Percentiles rank a stretch among this genome's conserved stretches.
Conservation (phyloP, 2,113 vertebrate genomes). For the Xyliphius kryptos region DNA sequence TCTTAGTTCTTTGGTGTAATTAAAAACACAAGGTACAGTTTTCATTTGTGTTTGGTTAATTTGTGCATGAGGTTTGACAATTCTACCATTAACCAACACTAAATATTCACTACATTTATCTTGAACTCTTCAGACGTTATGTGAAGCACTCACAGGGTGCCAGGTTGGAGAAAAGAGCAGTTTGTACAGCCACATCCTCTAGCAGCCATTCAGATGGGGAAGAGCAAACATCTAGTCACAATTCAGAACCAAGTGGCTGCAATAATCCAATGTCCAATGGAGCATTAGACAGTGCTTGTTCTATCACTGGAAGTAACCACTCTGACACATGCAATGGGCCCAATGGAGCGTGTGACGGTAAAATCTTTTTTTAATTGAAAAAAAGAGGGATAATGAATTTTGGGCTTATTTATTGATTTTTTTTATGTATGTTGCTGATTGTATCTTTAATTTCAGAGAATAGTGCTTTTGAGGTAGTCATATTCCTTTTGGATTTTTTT, state of each 20-base stretch:
- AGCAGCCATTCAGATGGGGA: slow-evolving; percentile 61
- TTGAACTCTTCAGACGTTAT: slow-evolving; percentile 71
- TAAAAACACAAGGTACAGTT: too few relatives aligned
- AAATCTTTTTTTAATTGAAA: slow-evolving; percentile 24
- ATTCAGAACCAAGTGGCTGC: slow-evolving; percentile 47
- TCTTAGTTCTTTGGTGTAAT: too few relatives aligned
- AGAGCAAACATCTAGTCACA: slow-evolving; percentile 47
- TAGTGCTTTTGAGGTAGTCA: too few relatives aligned
- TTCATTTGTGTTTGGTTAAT: too few relatives aligned
- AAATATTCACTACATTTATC: neutral
- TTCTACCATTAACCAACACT: too few relatives aligned
- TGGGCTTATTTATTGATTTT: neutral
- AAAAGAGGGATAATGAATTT: too few relatives aligned
- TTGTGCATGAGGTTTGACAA: too few relatives aligned
- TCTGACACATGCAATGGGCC: slow-evolving; percentile 73
- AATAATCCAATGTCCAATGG: slow-evolving; percentile 57
- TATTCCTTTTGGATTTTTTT: neutral
- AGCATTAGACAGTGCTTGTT: slow-evolving; percentile 60
- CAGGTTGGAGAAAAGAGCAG: slow-evolving; percentile 57
- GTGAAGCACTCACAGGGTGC: slow-evolving; percentile 71
- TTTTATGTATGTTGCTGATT: too few relatives aligned
- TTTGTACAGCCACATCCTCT: slow-evolving; percentile 53
- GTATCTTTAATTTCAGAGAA: too few relatives aligned
- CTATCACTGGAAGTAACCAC: slow-evolving; percentile 59
- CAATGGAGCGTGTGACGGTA: slow-evolving; percentile 76